phyloP scores from a whole-genome alignment of 2,797 vertebrate species.

The Hydrolagus colliei region DNA sequence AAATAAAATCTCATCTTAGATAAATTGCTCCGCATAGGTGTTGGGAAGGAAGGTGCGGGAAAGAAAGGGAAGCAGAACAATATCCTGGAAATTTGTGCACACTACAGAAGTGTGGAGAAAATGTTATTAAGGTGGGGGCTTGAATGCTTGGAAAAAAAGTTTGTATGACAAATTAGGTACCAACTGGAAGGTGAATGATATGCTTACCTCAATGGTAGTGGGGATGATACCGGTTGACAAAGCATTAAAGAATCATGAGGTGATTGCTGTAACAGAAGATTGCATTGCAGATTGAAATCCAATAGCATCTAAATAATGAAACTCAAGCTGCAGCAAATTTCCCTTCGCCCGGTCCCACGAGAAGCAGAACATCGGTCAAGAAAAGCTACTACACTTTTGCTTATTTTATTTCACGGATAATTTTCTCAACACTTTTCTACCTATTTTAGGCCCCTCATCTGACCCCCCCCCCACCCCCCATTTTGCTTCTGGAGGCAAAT shows the following conservation, averaged over 20 bases:
- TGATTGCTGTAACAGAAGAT: slow-evolving; percentile 67
- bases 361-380: neutral
- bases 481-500: neutral
- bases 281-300: neutral
- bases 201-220: slow-evolving; percentile 84
- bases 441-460: neutral
- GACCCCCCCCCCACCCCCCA: neutral
- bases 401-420: neutral
- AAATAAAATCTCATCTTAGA: neutral
- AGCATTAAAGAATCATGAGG: slow-evolving; percentile 93
- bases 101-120: too few relatives aligned
- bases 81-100: neutral
- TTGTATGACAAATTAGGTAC: too few relatives aligned
- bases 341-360: neutral
- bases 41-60: neutral
- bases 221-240: slow-evolving; percentile 94
- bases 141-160: too few relatives aligned
- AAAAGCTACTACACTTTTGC: neutral
- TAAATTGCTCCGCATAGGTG: neutral
- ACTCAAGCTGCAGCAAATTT: too few relatives aligned
- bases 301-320: too few relatives aligned
- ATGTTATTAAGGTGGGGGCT: too few relatives aligned
- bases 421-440: neutral
- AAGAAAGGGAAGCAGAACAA: neutral
- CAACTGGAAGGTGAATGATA: neutral